Evolutionary conservation across 2,113 vertebrate genomes (phyloP).

Genomic region (Odontesthes bonariensis): DNA sequence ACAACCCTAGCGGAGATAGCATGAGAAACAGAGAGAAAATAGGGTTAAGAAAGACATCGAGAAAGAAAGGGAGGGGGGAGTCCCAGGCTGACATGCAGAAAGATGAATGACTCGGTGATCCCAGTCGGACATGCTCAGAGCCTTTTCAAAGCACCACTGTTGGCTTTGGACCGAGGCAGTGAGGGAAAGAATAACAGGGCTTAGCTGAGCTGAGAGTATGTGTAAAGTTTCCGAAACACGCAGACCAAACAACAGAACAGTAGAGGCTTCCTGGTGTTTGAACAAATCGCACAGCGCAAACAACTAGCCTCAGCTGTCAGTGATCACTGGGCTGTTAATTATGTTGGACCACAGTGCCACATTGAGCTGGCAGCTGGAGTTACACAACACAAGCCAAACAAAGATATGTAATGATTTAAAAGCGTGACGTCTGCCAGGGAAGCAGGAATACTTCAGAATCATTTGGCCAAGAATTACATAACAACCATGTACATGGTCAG

Average conservation of each 20-base stretch:
- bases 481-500: not conserved
- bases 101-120: slow-evolving; percentile 56
- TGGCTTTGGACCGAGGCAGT: slow-evolving; percentile 57
- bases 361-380: slow-evolving; percentile 30
- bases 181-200: slow-evolving; percentile 68
- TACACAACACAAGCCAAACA: slow-evolving; percentile 22
- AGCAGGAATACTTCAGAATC: not conserved
- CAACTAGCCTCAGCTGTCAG: slow-evolving; percentile 27
- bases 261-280: slow-evolving; percentile 36
- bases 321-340: slow-evolving; percentile 34
- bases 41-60: slow-evolving; percentile 14
- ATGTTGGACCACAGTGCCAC: slow-evolving; percentile 14
- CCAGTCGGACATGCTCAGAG: slow-evolving; percentile 61
- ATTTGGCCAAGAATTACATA: not conserved
- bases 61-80: not conserved
- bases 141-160: slow-evolving; percentile 67
- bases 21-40: slow-evolving; percentile 11
- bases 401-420: slow-evolving; percentile 14
- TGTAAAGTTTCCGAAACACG: slow-evolving; percentile 43
- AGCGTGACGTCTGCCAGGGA: slow-evolving; percentile 2
- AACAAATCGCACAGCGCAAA: slow-evolving; percentile 42
- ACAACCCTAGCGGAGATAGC: slow-evolving; percentile 85
- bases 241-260: slow-evolving; percentile 58
- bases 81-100: not conserved
- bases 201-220: slow-evolving; percentile 35